Percentiles rank a stretch among this genome's conserved stretches.
phyloP scores from a whole-genome alignment of 2,888 invertebrate genomes.

The Caenorhabditis sp. region DNA sequence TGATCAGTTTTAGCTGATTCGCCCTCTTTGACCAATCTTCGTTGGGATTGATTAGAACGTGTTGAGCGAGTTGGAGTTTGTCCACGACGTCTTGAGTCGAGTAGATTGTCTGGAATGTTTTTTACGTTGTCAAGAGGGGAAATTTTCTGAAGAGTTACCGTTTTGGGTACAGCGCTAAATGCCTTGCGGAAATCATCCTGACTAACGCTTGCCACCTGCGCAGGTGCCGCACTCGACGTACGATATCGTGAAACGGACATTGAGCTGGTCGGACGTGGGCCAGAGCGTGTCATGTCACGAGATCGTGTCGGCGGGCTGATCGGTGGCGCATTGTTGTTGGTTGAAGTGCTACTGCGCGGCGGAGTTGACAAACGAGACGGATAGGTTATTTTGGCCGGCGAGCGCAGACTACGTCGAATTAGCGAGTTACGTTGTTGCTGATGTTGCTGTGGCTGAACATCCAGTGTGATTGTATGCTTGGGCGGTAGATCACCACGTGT shows the following conservation, averaged over 20 bases:
- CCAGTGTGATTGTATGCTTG: slow-evolving; percentile 18
- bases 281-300: slow-evolving; percentile 10
- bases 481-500: slow-evolving; percentile 34
- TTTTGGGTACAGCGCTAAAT: slow-evolving; percentile 41
- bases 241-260: slow-evolving; percentile 26
- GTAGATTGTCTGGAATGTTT: slow-evolving; percentile 31
- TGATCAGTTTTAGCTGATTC: slow-evolving; percentile 26
- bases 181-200: slow-evolving; percentile 43
- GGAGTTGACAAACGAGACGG: slow-evolving; percentile 33
- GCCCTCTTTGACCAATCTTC: slow-evolving; percentile 37
- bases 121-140: no score
- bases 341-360: slow-evolving; percentile 7
- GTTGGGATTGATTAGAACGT: slow-evolving; percentile 18
- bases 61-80: slow-evolving; percentile 17
- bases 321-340: not conserved
- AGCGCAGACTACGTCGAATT: slow-evolving; percentile 23
- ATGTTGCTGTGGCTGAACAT: slow-evolving; percentile 8
- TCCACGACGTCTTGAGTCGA: slow-evolving; percentile 18
- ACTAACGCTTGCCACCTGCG: slow-evolving; percentile 27
- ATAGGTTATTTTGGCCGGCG: slow-evolving; percentile 32
- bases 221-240: slow-evolving; percentile 29
- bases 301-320: not conserved
- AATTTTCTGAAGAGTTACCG: no score
- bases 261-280: slow-evolving; percentile 7
- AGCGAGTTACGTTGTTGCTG: slow-evolving; percentile 10